These are phyloP conservation scores for Poecilia latipinna DNA, from an alignment of 2,113 vertebrate species.

Conservation along the genomic window DNA sequence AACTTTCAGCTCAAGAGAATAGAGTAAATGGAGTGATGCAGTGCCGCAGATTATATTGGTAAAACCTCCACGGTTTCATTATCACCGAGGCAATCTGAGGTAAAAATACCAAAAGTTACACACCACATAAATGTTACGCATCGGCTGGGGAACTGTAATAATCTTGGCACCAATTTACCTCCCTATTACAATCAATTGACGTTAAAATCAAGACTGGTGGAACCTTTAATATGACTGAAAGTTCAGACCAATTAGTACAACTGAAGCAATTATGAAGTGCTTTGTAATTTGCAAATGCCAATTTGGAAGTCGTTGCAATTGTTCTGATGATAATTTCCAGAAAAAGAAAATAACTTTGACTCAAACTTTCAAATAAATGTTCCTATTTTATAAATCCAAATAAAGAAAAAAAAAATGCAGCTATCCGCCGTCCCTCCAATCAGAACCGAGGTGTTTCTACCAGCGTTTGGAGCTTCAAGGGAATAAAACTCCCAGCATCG, in stretches of 20 bases:
- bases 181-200: no score
- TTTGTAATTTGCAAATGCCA: conserved; percentile 55
- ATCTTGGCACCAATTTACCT: no score
- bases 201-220: conserved; percentile 16
- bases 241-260: conserved; percentile 62
- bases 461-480: conserved; percentile 29
- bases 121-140: not conserved
- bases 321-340: not conserved
- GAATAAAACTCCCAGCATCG: conserved; percentile 62
- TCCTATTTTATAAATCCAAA: not conserved
- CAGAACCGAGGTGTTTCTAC: conserved; percentile 42
- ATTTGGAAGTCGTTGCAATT: conserved; percentile 12
- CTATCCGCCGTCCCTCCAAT: conserved; percentile 43
- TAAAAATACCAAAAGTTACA: not conserved
- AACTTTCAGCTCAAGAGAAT: not conserved
- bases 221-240: conserved; percentile 68
- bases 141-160: no score
- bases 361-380: not conserved
- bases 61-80: not conserved
- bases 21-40: not conserved
- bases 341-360: no score
- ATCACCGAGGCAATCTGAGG: not conserved
- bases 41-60: not conserved
- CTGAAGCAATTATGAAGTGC: conserved; percentile 51
- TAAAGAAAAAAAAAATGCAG: not conserved